Conservation (phyloP, 2,888 invertebrate genomes). For the Tetragonula carbonaria region DNA sequence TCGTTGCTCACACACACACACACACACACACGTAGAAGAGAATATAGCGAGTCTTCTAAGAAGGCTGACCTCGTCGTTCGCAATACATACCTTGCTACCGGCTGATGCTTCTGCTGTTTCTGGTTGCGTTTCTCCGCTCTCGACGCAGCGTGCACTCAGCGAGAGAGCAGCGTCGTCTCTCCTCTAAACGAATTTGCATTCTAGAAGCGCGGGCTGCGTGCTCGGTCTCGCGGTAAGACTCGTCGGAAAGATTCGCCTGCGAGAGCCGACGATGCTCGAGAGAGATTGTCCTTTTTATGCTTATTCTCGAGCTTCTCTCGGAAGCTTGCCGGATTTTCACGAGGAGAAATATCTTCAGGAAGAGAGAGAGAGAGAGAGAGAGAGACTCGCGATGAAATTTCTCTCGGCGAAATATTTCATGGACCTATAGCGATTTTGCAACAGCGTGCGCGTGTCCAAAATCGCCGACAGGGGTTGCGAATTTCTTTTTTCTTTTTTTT, state of each 20-base stretch:
- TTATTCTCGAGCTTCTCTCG: slow-evolving; percentile 10
- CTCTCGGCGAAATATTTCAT: slow-evolving; percentile 28
- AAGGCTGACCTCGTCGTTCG: slow-evolving; percentile 44
- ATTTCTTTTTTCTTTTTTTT: no score
- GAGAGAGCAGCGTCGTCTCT: slow-evolving; percentile 41
- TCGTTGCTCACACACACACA: slow-evolving; percentile 11
- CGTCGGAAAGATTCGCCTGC: slow-evolving; percentile 39
- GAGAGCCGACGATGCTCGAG: slow-evolving; percentile 28
- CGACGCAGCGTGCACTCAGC: slow-evolving; percentile 45
- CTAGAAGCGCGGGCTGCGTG: slow-evolving; percentile 27
- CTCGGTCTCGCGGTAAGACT: not conserved
- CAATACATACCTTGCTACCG: slow-evolving; percentile 37
- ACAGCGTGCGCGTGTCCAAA: no score
- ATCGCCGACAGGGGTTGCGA: no score
- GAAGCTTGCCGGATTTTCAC: slow-evolving; percentile 3
- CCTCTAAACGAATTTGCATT: slow-evolving; percentile 67
- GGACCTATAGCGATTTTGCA: no score
- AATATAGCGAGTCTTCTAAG: not conserved
- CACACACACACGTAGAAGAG: not conserved
- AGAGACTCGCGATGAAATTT: not conserved
- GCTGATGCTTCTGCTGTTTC: not conserved
- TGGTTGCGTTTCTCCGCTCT: slow-evolving; percentile 22
- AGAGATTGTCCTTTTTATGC: slow-evolving; percentile 37
- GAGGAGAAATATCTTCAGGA: not conserved
- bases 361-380: no score